Evolutionary conservation across 2,888 invertebrate genomes (phyloP), one percentile per base, ranked within the genome.

Genomic region (Epinotia ramella): DNA sequence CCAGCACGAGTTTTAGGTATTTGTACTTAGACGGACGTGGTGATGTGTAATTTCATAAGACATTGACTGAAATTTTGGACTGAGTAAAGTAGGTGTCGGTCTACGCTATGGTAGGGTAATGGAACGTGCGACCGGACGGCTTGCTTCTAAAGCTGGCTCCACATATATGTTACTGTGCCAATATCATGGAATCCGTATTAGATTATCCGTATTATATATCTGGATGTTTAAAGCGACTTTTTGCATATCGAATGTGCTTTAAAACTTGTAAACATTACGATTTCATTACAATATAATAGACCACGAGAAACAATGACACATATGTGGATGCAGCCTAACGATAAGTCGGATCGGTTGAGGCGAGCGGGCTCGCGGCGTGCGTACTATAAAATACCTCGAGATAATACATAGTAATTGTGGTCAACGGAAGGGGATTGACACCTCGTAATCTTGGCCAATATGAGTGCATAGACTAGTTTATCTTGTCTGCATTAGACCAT

Each of bases 31-130:
- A 87, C 79, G 86, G 84, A 84, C 84, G 87, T 88, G 88, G 86
- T 85, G 84, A 86, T 88, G 88, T 89, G 89, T 91, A 92, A 91
- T 93, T 93, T 92, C 91, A 84, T 92, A 92, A 91, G 92, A 91
- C 91, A 92, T 90, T 91, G 94, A 94, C 94, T 94, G 94, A 94
- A 89, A 91, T 89, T 83, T 92, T 92, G 94, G 94, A 94, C 94
- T 94, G 94, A 94, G 91, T 94, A 93, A 89, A 91, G 90, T 92
- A 93, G 90, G 90, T 90, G 87, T 92, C 88, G 89, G 91, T 89
- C 89, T 92, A 91, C 91, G 89, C 90, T 92, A 91, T 91, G 91
- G 89, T 93, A 92, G 88, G 87, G 85, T 91, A 88, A 88, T 80
- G 90, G 89, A 92, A 91, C 89, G 91, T 76, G 76, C 76, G 76